These are phyloP conservation scores for Nephrotoma flavescens DNA, from an alignment of 2,888 invertebrate genomes.

Conservation along the genomic window DNA sequence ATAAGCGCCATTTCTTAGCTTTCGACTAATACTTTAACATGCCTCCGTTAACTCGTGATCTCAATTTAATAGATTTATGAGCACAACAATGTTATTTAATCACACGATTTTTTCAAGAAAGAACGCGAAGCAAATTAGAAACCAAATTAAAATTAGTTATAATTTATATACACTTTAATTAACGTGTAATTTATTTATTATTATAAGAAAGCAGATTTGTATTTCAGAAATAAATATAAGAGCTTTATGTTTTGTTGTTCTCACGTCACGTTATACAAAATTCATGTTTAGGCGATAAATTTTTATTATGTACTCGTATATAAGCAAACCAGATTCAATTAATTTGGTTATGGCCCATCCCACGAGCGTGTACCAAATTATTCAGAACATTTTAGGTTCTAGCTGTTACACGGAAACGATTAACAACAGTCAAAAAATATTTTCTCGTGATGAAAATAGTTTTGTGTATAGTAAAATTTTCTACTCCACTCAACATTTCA, in stretches of 20 bases:
- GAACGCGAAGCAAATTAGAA: too few relatives aligned
- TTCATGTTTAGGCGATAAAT: background rate
- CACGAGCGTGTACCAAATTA: background rate
- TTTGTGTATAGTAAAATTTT: background rate
- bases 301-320: background rate
- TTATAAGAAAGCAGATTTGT: too few relatives aligned
- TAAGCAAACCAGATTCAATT: background rate
- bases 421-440: background rate
- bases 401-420: background rate
- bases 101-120: too few relatives aligned
- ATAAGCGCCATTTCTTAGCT: too few relatives aligned
- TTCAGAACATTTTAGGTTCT: background rate
- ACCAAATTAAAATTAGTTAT: too few relatives aligned
- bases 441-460: background rate
- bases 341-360: background rate
- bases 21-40: too few relatives aligned
- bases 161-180: too few relatives aligned
- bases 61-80: too few relatives aligned
- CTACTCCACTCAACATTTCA: background rate
- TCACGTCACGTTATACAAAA: background rate
- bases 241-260: background rate
- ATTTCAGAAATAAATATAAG: too few relatives aligned
- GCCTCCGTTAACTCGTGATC: too few relatives aligned
- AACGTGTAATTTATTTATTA: too few relatives aligned
- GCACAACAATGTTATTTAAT: too few relatives aligned